These are phyloP conservation scores for Pluvianellus socialis DNA, from an alignment of 2,113 vertebrate genomes.

Conservation along the genomic window DNA sequence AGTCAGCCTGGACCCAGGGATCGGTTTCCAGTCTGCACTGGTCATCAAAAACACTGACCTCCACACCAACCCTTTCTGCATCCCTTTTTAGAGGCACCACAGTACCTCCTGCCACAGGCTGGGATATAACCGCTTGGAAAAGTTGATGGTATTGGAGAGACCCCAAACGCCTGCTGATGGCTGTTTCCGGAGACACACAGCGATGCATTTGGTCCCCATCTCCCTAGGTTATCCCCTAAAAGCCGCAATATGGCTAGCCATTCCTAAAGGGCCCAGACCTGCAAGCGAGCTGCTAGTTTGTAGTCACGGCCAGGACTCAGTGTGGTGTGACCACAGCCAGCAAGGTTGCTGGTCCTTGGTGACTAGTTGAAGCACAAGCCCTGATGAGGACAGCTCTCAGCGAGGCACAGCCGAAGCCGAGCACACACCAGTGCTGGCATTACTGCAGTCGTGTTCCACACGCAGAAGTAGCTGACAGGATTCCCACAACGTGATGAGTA, in stretches of 20 bases:
- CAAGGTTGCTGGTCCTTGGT: background rate
- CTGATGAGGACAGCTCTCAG: background rate
- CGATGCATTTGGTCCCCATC: fast-evolving
- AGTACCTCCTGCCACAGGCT: background rate
- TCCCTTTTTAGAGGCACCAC: background rate
- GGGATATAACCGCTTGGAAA: background rate
- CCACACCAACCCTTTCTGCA: background rate
- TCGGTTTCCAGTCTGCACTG: fast-evolving
- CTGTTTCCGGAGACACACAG: background rate
- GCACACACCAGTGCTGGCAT: background rate
- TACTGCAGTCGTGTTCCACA: background rate
- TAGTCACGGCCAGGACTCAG: background rate
- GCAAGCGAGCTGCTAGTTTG: background rate
- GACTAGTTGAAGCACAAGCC: background rate
- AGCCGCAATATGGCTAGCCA: background rate
- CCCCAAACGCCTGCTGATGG: fast-evolving
- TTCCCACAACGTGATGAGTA: background rate
- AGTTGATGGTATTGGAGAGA: background rate
- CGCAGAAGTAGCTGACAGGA: background rate
- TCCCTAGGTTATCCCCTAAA: background rate
- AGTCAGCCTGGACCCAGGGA: background rate
- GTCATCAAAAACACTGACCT: background rate
- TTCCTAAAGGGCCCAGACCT: background rate
- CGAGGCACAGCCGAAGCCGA: background rate
- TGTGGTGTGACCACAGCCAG: fast-evolving